Evolutionary conservation across 2,113 vertebrate species (phyloP), one percentile per base, ranked within the genome.

Genomic region (Anguilla rostrata): DNA sequence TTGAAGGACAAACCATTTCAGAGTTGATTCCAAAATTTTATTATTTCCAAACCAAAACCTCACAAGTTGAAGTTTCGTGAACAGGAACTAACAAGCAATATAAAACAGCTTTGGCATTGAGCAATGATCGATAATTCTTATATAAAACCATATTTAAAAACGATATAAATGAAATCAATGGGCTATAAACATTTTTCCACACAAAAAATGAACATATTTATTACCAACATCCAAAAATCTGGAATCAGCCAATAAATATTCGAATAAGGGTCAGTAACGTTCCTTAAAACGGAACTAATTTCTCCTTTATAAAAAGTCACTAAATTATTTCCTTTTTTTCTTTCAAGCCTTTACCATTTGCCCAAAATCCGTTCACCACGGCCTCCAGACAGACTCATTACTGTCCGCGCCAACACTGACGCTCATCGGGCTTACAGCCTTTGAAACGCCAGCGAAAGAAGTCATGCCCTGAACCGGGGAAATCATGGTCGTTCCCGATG

Each of bases 381-480:
- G 97, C 87, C 97, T 93, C 97, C 97, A 98, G 60, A 98, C 97
- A 0, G 96, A 96, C 88, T 98, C 97, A 0, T 85, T 93, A 92
- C 95, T 93, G 87, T 98, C 97, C 2, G 92, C 89, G 2, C 95
- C 94, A 0, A 91, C 92, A 91, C 95, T 95, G 22, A 95, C 93
- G 4, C 92, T 94, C 0, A 95, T 84, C 0, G 96, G 96, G 46
- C 96, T 97, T 15, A 94, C 95, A 0, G 94, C 93, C 78, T 96
- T 96, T 0, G 96, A 93, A 0, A 94, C 94, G 0, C 95, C 94
- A 0, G 93, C 93, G 90, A 97, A 98, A 0, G 96, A 97, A 41
- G 97, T 98, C 94, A 98, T 95, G 0, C 97, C 97, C 53, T 98
- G 97, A 49, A 98, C 95, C 0, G 97, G 97, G 63, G 97, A 97